These are phyloP conservation scores for Phyto melanocephala DNA, from an alignment of 2,888 invertebrate genomes.

Conservation along the genomic window DNA sequence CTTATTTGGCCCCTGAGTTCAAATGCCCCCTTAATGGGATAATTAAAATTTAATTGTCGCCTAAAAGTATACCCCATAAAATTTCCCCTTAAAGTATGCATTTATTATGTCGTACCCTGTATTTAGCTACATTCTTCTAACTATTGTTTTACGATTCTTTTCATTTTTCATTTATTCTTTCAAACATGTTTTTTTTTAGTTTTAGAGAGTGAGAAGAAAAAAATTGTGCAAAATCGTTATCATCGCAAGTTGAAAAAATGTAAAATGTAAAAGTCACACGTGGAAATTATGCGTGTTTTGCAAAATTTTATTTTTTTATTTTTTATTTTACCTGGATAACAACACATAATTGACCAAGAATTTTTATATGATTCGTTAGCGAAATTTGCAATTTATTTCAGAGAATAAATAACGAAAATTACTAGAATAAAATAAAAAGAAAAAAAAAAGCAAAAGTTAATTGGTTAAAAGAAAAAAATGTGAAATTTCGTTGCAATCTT, in stretches of 20 bases:
- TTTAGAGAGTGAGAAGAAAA: no score
- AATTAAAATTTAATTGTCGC: no score
- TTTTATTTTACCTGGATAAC: neutral
- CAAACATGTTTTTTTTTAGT: conserved; percentile 14
- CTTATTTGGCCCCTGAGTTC: no score
- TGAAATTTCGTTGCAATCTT: neutral
- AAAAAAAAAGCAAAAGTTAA: neutral
- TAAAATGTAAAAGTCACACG: conserved; percentile 60
- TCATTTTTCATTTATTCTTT: conserved; percentile 3
- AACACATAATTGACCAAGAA: conserved; percentile 77
- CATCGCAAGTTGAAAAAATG: conserved; percentile 42
- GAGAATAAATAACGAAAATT: neutral
- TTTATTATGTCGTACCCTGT: neutral
- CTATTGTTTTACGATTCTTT: conserved; percentile 32
- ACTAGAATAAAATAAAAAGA: neutral
- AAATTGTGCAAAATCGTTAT: conserved; percentile 51
- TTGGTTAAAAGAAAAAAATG: neutral
- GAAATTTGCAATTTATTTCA: conserved; percentile 65
- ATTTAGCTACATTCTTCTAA: neutral
- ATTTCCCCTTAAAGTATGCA: neutral
- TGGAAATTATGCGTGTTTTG: conserved; percentile 72
- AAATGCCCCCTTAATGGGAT: no score
- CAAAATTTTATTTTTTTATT: conserved; percentile 76
- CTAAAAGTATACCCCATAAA: neutral
- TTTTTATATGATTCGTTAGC: conserved; percentile 79